A percentile compares a stretch with the other conserved stretches of the same genome.
Conservation (phyloP, 2,113 vertebrate species). For the Cariama cristata region DNA sequence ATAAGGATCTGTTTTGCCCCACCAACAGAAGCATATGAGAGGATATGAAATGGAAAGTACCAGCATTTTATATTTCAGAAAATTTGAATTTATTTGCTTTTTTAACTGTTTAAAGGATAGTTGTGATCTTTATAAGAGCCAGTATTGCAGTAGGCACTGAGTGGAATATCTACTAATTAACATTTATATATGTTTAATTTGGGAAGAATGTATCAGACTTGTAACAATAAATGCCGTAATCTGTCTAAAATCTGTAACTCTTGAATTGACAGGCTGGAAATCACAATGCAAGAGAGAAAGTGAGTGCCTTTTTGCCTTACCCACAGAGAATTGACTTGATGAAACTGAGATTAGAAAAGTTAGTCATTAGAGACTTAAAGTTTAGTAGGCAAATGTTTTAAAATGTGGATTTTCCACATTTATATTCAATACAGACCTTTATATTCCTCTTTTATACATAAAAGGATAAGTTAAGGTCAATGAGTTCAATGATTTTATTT, state of each 20-base stretch:
- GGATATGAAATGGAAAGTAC: background rate
- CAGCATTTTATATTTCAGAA: background rate
- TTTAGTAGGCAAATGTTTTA: background rate
- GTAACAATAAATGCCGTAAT: background rate
- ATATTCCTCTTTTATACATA: background rate
- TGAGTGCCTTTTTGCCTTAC: background rate
- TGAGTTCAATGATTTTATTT: conserved; percentile 29
- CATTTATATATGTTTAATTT: background rate
- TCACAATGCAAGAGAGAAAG: background rate
- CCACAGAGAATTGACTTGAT: background rate
- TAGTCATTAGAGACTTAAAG: background rate
- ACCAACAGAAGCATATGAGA: background rate
- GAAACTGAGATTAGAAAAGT: background rate
- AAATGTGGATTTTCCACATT: background rate
- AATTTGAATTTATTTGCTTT: background rate
- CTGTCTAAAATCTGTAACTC: background rate
- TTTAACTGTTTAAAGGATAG: background rate
- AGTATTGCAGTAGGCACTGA: background rate
- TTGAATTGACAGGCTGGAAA: background rate
- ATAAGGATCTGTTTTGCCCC: background rate
- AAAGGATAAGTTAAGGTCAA: conserved; percentile 29
- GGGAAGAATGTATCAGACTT: background rate
- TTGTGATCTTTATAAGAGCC: background rate
- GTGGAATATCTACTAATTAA: background rate
- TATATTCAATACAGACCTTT: background rate